Evolutionary conservation across 2,888 invertebrate species (phyloP).

Genomic region (Oscheius onirici): DNA sequence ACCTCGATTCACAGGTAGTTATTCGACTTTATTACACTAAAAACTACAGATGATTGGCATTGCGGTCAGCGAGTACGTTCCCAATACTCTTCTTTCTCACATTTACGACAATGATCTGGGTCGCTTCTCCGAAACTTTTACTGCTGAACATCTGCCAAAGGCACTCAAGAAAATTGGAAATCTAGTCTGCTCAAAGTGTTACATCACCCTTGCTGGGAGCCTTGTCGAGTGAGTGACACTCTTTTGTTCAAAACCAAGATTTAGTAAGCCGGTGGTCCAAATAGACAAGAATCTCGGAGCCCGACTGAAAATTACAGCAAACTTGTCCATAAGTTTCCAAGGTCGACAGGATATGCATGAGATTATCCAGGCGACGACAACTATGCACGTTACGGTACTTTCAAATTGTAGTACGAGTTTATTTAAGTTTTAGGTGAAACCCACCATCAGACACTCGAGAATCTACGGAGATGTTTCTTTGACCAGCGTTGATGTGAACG

Average conservation of each 20-base stretch:
- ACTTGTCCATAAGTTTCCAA: constrained; percentile 53
- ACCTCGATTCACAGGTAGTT: constrained; percentile 10
- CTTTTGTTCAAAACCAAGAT: constrained; percentile 11
- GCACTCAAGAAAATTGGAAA: constrained; percentile 60
- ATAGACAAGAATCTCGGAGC: constrained; percentile 65
- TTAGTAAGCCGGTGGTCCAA: constrained; percentile 60
- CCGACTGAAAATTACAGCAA: constrained; percentile 53
- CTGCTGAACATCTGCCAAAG: constrained; percentile 53
- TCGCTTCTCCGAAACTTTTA: constrained; percentile 44
- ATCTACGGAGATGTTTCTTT: constrained; percentile 68
- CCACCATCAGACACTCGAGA: constrained; percentile 64
- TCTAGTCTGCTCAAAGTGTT: constrained; percentile 66
- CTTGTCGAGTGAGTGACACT: constrained; percentile 56
- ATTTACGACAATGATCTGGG: constrained; percentile 64
- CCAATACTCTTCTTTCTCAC: constrained; percentile 68
- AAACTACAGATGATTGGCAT: constrained; percentile 66
- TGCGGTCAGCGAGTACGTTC: constrained; percentile 65
- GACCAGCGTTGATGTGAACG: constrained; percentile 70
- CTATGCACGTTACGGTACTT: constrained; percentile 64
- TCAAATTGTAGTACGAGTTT: constrained; percentile 23
- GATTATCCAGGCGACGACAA: constrained; percentile 61
- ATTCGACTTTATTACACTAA: neutral
- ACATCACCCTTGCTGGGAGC: constrained; percentile 60
- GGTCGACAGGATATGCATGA: constrained; percentile 58
- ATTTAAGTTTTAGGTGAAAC: constrained; percentile 59